phyloP scores from a whole-genome alignment of 2,113 vertebrate genomes.

The Chaetodon trifascialis region DNA sequence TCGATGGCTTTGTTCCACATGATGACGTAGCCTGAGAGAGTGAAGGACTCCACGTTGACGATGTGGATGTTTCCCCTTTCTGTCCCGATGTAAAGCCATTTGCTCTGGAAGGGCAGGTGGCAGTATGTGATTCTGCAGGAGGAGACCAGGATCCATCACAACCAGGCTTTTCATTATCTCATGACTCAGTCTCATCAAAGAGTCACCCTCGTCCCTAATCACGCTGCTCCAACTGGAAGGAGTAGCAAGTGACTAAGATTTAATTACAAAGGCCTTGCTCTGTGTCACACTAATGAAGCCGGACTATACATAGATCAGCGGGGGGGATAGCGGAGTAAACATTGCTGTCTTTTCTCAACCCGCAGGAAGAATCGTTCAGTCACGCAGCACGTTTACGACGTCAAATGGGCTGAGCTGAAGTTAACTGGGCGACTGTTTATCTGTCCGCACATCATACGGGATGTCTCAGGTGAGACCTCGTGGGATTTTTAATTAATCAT shows the following conservation, averaged over 20 bases:
- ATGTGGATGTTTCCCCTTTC: constrained; percentile 99
- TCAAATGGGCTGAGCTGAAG: neutral
- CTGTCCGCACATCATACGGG: neutral
- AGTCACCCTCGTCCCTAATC: constrained; percentile 51
- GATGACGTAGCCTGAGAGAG: constrained; percentile 99
- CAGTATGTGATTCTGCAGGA: constrained; percentile 96
- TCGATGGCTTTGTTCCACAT: constrained; percentile 99
- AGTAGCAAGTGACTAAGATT: constrained; percentile 65
- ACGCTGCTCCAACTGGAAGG: constrained; percentile 56
- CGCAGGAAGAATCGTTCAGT: constrained; percentile 4
- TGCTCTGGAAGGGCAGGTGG: constrained; percentile 99
- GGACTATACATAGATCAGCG: constrained; percentile 60
- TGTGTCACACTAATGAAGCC: constrained; percentile 73
- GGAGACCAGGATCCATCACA: constrained; percentile 63
- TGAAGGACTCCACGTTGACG: constrained; percentile 99
- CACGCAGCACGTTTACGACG: neutral
- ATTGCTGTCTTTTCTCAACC: constrained; percentile 46
- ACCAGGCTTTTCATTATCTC: constrained; percentile 63
- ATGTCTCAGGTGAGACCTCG: neutral
- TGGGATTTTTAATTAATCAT: neutral
- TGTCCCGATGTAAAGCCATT: constrained; percentile 98
- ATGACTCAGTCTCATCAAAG: constrained; percentile 54
- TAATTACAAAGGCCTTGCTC: constrained; percentile 73
- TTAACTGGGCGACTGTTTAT: neutral
- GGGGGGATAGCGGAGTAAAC: constrained; percentile 38